Base-by-base conservation (phyloP, 2,113 vertebrate genomes). In the Pedetes capensis region DNA sequence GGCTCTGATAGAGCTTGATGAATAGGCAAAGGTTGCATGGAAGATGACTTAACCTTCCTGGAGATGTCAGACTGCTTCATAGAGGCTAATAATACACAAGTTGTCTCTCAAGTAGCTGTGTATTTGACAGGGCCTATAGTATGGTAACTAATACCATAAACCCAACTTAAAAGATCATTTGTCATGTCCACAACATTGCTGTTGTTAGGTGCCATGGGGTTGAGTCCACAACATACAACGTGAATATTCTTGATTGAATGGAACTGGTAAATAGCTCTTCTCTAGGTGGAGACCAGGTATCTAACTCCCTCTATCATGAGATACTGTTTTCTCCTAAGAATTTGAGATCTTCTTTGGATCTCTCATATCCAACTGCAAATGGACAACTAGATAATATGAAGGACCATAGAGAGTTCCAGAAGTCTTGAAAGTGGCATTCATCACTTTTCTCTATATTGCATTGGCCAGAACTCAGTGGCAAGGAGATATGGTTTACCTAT, bases 51-150 rank as follows among this genome's bases (percentile, higher is more conserved):
- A 39, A 7, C 51, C 37, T 61, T 63, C 10, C 44, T 13, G 1
- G 16, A 44, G 34, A 6, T 13, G 13, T 9, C 17, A 23, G 37
- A 2, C 3, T 16, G 16, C 44, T 25, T 69, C 32, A 0, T 27
- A 57, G 71, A 23, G 1, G 0, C 3, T 8, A 4, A 4, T 2
- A 8, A 27, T 23, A 57, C 29, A 1, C 1, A 12, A 7, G 42
- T 23, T 2, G 51, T n/a, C 7, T 10, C 23, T 6, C 63, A 32
- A 55, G 17, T 13, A 16, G 0, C 34, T 6, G 10, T 71, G 29
- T 17, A 1, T 18, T 39, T 8, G 44, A 14, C 29, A 44, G n/a
- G 34, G 13, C 0, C 0, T 16, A 34, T 13, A 18, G 22, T 32
- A 1, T 81, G 32, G 27, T 20, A 16, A 29, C 64, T 11, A 66